Base-by-base conservation (phyloP, 2,113 vertebrate genomes). In the Meleagris gallopavo region DNA sequence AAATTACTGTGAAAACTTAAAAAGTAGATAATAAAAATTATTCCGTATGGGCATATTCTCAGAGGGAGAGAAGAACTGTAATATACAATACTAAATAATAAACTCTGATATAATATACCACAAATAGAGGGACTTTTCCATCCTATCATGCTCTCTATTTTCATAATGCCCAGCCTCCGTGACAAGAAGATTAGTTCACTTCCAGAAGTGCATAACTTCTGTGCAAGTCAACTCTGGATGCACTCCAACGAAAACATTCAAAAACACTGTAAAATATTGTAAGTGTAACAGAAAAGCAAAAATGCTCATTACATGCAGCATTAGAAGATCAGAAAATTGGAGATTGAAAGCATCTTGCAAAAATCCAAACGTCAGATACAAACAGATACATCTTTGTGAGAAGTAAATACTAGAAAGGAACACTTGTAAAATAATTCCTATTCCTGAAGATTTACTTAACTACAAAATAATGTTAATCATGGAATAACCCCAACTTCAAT, bases 1-100 rank as follows among this genome's bases (percentile, higher is more conserved):
- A 94, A 95, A 95, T 79, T 85, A 87, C 70, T 52, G 19, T 40
- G 32, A 82, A 94, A 95, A 92, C 20, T 82, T 94, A 19, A 25
- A 21, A 82, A 84, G 40, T 16, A 84, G 70, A 57, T 92, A 77
- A 92, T 89, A 95, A 94, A 92, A 94, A 46, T 40, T 72, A 95
- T 91, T 92, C 93, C 91, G 40, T 72, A 61, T 19, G 13, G 81
- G 22, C 62, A 89, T 69, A 72, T 7, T 92, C 86, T 92, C 87
- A 27, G 15, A 84, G 81, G 78, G 94, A 61, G 52, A 61, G 22
- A 71, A 45, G 61, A 84, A 62, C 12, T 50, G 48, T 50, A 24
- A 82, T 92, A 84, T 40, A 24, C 48, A 78, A 92, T 60, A 69
- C 4, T 21, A 89, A 86, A 94, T 52, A 94, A 91, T 84, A 91